Evolutionary conservation across 2,888 invertebrate genomes (phyloP).

Genomic region (Brachylomia viminalis): DNA sequence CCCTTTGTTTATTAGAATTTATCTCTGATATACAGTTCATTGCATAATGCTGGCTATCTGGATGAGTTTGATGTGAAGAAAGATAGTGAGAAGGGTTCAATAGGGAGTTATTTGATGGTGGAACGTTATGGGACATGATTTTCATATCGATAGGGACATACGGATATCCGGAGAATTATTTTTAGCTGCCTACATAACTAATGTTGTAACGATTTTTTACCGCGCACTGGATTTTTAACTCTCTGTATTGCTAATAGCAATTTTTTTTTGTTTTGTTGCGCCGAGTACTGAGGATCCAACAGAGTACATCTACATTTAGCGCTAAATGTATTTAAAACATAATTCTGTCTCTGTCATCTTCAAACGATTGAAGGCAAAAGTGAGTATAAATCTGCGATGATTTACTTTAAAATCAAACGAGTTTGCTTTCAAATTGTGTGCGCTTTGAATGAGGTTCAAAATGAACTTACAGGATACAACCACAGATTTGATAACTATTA

Average conservation of each 20-base stretch:
- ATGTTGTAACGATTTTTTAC: too few species aligned
- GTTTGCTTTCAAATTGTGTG: too few species aligned
- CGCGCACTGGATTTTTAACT: too few species aligned
- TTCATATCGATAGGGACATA: too few species aligned
- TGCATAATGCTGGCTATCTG: conserved; percentile 3
- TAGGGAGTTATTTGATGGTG: neutral
- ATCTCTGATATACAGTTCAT: conserved; percentile 38
- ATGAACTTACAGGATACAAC: neutral
- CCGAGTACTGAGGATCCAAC: too few species aligned
- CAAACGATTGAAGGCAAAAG: too few species aligned
- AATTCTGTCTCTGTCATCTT: neutral
- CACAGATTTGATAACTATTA: neutral
- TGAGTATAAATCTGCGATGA: too few species aligned
- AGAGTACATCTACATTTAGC: neutral
- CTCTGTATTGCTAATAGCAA: too few species aligned
- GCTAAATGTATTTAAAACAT: neutral
- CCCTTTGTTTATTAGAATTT: neutral
- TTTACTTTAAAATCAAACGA: too few species aligned
- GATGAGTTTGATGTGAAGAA: neutral
- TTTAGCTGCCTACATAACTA: neutral
- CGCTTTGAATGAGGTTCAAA: neutral
- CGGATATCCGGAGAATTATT: neutral
- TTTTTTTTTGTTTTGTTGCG: too few species aligned
- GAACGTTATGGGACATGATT: neutral
- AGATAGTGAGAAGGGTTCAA: neutral